Percentiles rank a stretch among this genome's conserved stretches.
phyloP scores from a whole-genome alignment of 1,140 invertebrate species.

The Atta cephalotes region DNA sequence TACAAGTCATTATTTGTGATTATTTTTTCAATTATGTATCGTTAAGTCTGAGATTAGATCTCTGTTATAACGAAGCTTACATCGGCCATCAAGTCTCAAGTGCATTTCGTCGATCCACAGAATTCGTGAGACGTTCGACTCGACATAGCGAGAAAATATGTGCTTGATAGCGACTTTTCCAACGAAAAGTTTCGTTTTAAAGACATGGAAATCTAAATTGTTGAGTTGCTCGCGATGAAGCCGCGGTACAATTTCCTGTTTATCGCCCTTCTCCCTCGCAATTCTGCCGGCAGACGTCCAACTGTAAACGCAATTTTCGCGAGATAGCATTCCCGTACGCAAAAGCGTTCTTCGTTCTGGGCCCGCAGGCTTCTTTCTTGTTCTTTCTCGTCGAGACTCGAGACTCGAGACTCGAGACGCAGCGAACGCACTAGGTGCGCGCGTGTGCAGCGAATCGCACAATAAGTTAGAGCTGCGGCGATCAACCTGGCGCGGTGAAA shows the following conservation, averaged over 20 bases:
- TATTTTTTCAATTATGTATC: background rate
- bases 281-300: background rate
- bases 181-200: background rate
- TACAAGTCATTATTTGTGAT: background rate
- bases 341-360: constrained; percentile 45
- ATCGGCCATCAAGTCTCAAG: background rate
- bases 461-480: constrained; percentile 61
- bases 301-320: constrained; percentile 67
- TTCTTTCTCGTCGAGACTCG: no score
- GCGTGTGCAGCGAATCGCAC: constrained; percentile 27
- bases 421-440: constrained; percentile 52
- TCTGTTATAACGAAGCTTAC: background rate
- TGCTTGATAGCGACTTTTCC: background rate
- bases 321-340: constrained; percentile 39
- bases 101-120: background rate
- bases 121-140: background rate
- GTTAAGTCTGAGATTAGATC: background rate
- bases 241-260: constrained; percentile 12
- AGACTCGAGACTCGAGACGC: background rate
- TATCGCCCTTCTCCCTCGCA: background rate
- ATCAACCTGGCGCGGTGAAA: constrained; percentile 68
- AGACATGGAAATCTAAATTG: constrained; percentile 40
- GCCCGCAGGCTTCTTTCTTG: constrained; percentile 3
- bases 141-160: background rate
- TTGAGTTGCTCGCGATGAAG: background rate